Evolutionary conservation across 2,888 invertebrate genomes (phyloP), one percentile per base, ranked within the genome.

Genomic region (Drosophila stalkeri): DNA sequence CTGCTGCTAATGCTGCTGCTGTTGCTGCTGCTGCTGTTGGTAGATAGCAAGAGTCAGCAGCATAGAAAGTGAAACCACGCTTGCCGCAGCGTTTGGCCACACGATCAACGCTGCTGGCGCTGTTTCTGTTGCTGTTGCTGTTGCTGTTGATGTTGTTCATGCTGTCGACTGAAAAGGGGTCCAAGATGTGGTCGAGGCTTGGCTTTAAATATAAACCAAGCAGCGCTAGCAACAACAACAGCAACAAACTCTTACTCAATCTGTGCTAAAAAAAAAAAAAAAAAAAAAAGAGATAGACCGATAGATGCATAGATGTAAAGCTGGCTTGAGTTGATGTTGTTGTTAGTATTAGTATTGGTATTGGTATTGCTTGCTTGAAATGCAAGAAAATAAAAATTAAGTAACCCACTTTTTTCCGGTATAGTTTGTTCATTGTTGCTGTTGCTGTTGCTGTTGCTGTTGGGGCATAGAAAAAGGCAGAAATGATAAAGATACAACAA

Each of bases 361-460:
- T 60, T 65, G 64, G 72, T 72, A 65, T 65, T 65, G 56, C 66
- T 64, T 51, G 82, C 66, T 69, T 70, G 63, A 77, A 80, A 80
- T 71, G 81, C 82, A 82, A 81, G 82, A 83, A 88, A 86, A 87
- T 83, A 78, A 83, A 88, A 88, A 71, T 88, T 81, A 88, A 86
- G 86, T 86, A 86, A 88, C 86, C 86, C 88, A 88, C 82, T 86
- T 86, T 86, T 86, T 85, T 82, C 75, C 78, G 84, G 77, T 82
- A 83, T 70, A 82, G 62, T 72, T 82, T 76, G n/a, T 52, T 74
- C 75, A 72, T 64, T 80, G 69, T 80, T 75, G 66, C 61, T 80
- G 73, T 66, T 60, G 60, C 52, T 80, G 69, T 80, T 75, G 66
- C 61, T 80, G 73, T 66, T 60, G 60, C 52, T 47, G 66, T 41